Conservation (phyloP, 1,140 invertebrate genomes). For the Pseudomyrmex dendroicus region DNA sequence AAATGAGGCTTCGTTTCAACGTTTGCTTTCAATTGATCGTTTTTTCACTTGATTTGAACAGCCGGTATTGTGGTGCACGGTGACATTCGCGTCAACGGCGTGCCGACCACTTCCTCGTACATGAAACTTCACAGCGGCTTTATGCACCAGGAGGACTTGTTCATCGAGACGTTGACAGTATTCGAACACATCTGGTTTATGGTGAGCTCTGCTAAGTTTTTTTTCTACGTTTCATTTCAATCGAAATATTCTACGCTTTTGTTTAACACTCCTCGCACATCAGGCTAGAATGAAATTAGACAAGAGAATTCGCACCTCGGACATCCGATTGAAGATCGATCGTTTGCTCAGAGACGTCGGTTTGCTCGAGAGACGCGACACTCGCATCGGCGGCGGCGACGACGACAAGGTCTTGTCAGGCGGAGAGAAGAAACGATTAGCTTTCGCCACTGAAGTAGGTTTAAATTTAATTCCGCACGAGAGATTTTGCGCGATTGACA, state of each 20-base stretch:
- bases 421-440: slow-evolving; percentile 96
- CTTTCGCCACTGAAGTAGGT: slow-evolving; percentile 95
- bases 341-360: slow-evolving; percentile 90
- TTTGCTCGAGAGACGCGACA: slow-evolving; percentile 89
- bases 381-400: slow-evolving; percentile 91
- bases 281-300: slow-evolving; percentile 94
- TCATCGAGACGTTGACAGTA: slow-evolving; percentile 94
- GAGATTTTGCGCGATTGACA: slow-evolving; percentile 49
- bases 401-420: slow-evolving; percentile 94
- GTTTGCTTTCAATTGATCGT: background rate
- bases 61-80: slow-evolving; percentile 90
- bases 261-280: background rate
- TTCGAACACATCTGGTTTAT: slow-evolving; percentile 95
- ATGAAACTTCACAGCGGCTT: slow-evolving; percentile 95
- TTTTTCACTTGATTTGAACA: slow-evolving; percentile 71
- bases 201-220: slow-evolving; percentile 84
- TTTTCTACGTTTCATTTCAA: too few species aligned
- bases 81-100: slow-evolving; percentile 90
- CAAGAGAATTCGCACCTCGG: slow-evolving; percentile 85
- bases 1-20: too few species aligned
- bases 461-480: slow-evolving; percentile 44
- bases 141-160: slow-evolving; percentile 97
- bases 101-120: slow-evolving; percentile 87
- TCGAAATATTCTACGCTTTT: too few species aligned
- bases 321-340: slow-evolving; percentile 89